Evolutionary conservation across 2,888 invertebrate species (phyloP).

Genomic region (Hyposoter dolosus): DNA sequence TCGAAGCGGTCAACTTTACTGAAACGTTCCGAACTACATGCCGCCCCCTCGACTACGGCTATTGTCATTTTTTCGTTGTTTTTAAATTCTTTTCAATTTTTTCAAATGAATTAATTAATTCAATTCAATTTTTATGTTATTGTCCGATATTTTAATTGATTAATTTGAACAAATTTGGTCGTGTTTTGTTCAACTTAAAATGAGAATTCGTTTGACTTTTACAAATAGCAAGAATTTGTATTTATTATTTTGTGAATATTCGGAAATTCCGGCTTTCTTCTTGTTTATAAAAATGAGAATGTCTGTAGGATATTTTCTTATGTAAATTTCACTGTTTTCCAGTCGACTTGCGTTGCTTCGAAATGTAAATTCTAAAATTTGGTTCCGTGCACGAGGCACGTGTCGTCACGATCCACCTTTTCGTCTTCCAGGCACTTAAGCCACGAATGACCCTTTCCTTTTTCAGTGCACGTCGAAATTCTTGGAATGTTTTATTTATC

Average conservation of each 20-base stretch:
- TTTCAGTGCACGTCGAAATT: not conserved
- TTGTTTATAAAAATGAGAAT: not conserved
- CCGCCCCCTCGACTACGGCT: constrained; percentile 39
- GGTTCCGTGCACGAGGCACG: constrained; percentile 43
- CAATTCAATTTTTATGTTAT: not conserved
- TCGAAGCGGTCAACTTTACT: constrained; percentile 43
- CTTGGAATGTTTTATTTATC: constrained; percentile 46
- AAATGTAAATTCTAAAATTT: constrained; percentile 13
- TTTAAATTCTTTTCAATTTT: not conserved
- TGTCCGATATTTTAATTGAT: not conserved
- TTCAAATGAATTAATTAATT: not conserved
- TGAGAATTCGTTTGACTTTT: not conserved
- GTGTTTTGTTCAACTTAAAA: not conserved
- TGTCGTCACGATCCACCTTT: constrained; percentile 22
- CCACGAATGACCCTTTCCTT: not conserved
- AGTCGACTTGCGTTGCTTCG: constrained; percentile 20
- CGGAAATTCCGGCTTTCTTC: not conserved
- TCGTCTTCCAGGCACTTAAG: not conserved
- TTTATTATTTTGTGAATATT: not conserved
- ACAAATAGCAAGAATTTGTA: not conserved
- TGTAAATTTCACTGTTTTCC: constrained; percentile 36
- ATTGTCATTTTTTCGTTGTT: not conserved
- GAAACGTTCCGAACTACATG: constrained; percentile 23
- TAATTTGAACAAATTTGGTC: not conserved
- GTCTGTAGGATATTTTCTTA: constrained; percentile 11